Conservation (phyloP, 1,140 invertebrate species). For the Euwallacea similis region DNA sequence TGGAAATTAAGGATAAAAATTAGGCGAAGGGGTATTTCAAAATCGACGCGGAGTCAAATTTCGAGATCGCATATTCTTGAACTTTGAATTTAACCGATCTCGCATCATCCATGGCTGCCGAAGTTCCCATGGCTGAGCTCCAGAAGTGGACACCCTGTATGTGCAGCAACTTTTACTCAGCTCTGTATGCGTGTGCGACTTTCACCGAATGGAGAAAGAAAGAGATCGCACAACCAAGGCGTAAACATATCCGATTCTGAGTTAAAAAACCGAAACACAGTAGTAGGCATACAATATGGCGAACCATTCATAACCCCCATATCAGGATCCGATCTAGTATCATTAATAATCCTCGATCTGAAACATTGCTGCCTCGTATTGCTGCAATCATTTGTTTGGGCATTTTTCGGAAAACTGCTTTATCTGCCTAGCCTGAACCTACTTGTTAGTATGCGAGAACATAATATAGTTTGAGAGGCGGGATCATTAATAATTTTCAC, state of each 20-base stretch:
- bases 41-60: too few species aligned
- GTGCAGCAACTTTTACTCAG: too few species aligned
- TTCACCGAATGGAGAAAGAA: slow-evolving; percentile 1
- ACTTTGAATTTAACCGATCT: too few species aligned
- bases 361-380: slow-evolving; percentile 35
- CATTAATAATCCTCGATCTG: slow-evolving; percentile 36
- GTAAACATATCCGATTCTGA: slow-evolving; percentile 16
- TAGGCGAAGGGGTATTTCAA: too few species aligned
- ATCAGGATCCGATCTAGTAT: slow-evolving; percentile 27
- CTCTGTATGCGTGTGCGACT: background rate
- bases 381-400: slow-evolving; percentile 33
- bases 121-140: too few species aligned
- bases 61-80: too few species aligned
- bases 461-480: slow-evolving; percentile 28
- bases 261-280: slow-evolving; percentile 25
- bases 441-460: slow-evolving; percentile 30
- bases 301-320: slow-evolving; percentile 34
- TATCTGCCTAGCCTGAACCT: slow-evolving; percentile 30
- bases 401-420: slow-evolving; percentile 26
- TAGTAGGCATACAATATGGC: slow-evolving; percentile 37
- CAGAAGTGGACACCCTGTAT: too few species aligned
- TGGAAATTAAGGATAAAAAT: too few species aligned
- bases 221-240: slow-evolving; percentile 7
- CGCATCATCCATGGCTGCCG: too few species aligned
- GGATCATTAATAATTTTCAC: slow-evolving; percentile 24